Evolutionary conservation across 2,888 invertebrate genomes (phyloP), one percentile per base, ranked within the genome.

Genomic region (Synergus umbraculus): DNA sequence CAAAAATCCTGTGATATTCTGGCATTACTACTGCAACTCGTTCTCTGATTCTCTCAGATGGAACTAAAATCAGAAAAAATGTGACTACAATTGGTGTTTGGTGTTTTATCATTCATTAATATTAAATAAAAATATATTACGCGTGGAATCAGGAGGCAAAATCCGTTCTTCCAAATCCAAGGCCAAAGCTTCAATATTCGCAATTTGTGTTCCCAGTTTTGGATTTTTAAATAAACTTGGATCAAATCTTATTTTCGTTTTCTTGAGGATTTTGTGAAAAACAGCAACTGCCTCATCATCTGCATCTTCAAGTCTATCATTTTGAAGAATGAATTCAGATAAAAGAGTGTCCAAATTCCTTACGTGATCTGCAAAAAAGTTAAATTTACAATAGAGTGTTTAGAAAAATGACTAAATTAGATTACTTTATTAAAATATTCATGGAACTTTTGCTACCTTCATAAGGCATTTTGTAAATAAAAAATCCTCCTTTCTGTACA

Each of bases 141-240:
- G 58, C 2, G 73, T 78, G 37, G 44, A 41, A 22, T 78, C 78
- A 4, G 60, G 73, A 29, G 66, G 67, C 10, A 76, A 15, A 63
- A 22, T 12, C 10, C 22, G 29, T 18, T 76, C 8, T 9, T 67
- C 15, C 18, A 67, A 29, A n/a, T 83, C 85, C 12, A 87, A 79
- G 49, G 85, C 86, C n/a, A 85, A 76, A 58, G 87, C 86, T 81
- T 86, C 84, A n/a, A 87, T 78, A 15, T 85, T 83, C n/a, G 85
- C 82, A 66, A 85, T 77, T 76, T 78, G 79, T 13, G 77, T 79
- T 66, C 82, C 76, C 0, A 85, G 15, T 77, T 85, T 85, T 29
- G 84, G 86, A 82, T 84, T 85, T 65, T 76, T 83, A 29, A 85
- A 85, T 2, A 64, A 22, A 58, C 73, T 83, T 1, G 79, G 65